Evolutionary conservation across 2,113 vertebrate genomes (phyloP), one percentile per base, ranked within the genome.

Genomic region (Rissa tridactyla): DNA sequence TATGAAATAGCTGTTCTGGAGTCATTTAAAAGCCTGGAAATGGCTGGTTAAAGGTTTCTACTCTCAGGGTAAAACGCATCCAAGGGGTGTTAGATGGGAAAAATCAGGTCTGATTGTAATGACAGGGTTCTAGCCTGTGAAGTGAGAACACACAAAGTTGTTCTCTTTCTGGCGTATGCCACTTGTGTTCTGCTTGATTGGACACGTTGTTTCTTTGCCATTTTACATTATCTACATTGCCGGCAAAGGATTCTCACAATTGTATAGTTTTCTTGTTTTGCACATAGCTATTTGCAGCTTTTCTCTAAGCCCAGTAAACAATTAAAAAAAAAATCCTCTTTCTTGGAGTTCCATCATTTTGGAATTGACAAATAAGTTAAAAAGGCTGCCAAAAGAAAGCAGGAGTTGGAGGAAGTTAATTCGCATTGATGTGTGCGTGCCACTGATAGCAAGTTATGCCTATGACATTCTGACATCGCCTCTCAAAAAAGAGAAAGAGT

Each of bases 381-480:
- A 97, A 92, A 92, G 72, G 79, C 80, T 86, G 95, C 95, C 96
- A 93, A 92, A 94, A 93, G 93, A 88, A 68, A 55, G 91, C 83
- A 34, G 6, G 69, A 70, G 86, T 86, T 64, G 72, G 88, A 93
- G 89, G 95, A 89, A 88, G 95, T 97, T 97, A 86, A 92, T 96
- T 94, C 91, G 13, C 86, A 36, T 79, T 62, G 58, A 96, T 81
- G 96, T 82, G 91, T 98, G 97, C 55, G 25, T 55, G 90, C 95
- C 88, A 70, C 97, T 96, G 97, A 98, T 97, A 97, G 94, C 76
- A 96, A 97, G 97, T 93, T 90, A 55, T 84, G 94, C 68, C 90
- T 87, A 32, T 97, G 97, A 97, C 97, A 94, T 96, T 88, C 96
- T 98, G 98, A 97, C 97, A 96, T 91, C 4, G 78, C 94, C 92